Base-by-base conservation (phyloP, 2,888 invertebrate species). In the Isoperla grammatica region DNA sequence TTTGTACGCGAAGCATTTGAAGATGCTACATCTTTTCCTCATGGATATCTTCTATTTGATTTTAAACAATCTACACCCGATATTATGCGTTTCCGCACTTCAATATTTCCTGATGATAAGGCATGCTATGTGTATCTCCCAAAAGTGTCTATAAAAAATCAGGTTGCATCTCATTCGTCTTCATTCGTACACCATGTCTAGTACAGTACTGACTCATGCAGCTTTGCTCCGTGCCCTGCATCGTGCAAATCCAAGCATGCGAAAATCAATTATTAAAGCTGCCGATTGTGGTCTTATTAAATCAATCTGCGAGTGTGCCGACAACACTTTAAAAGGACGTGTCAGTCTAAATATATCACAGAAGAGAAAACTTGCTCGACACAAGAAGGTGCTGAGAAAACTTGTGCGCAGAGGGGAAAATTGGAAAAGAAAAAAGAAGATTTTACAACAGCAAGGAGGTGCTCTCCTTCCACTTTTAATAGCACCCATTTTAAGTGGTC, bases 1-100 rank as follows among this genome's bases (percentile, higher is more conserved):
- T 64, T 63, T 61, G 37, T 67, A n/a, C 64, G 59, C 50, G 63
- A 65, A 55, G 59, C 65, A n/a, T 64, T 62, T 58, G 40, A 45
- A 12, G 65, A 66, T 45, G 65, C 63, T 15, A 65, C 65, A 35
- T 42, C 59, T 2, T 54, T 37, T 56, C 56, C 64, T 6, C 63
- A 66, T 39, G 63, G 63, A 9, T 66, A 65, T 58, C 19, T 66
- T 11, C 22, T 66, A 13, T 59, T 66, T 45, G 64, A 64, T 62
- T 54, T 66, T 29, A 63, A 65, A 59, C 63, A 66, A 60, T 13
- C 13, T 23, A 65, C 64, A 23, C 63, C 62, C 9, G 65, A 50
- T n/a, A 15, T 5, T 13, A 9, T 17, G n/a, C n/a, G 50, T 11
- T 35, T 50, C 13, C 15, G 9, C 11, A 50, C 37, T 13, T 35